Evolutionary conservation across 2,797 vertebrate species (phyloP).

Genomic region (Ataeniobius toweri): DNA sequence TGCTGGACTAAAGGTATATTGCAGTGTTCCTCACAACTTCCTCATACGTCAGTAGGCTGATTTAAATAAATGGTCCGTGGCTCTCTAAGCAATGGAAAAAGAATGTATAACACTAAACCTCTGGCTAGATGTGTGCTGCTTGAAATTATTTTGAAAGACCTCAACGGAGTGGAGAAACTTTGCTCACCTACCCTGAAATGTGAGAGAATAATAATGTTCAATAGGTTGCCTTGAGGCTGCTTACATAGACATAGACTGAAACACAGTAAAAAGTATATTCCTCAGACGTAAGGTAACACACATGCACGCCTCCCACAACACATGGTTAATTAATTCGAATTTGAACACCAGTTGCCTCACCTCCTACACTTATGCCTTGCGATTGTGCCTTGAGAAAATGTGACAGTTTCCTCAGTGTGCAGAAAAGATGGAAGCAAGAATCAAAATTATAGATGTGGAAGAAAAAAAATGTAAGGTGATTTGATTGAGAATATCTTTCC

Average conservation of each 20-base stretch:
- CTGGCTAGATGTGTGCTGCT: constrained; percentile 30
- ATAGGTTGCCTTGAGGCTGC: constrained; percentile 35
- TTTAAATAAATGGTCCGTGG: too few relatives aligned
- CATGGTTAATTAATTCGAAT: constrained; percentile 76
- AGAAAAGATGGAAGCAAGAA: constrained; percentile 20
- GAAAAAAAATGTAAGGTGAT: constrained; percentile 22
- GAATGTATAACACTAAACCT: constrained; percentile 11
- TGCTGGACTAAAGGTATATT: too few relatives aligned
- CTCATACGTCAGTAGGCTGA: too few relatives aligned
- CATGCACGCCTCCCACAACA: constrained; percentile 59
- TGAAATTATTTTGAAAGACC: not conserved
- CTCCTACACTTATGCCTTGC: constrained; percentile 70
- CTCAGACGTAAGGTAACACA: constrained; percentile 34
- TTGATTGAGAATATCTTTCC: constrained; percentile 6
- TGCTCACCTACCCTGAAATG: constrained; percentile 29
- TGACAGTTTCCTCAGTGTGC: constrained; percentile 24
- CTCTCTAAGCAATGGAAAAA: too few relatives aligned
- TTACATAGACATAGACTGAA: constrained; percentile 4
- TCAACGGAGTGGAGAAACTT: not conserved
- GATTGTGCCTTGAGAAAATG: constrained; percentile 55
- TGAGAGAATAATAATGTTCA: constrained; percentile 36
- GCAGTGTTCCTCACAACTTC: too few relatives aligned
- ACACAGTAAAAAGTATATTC: constrained; percentile 17
- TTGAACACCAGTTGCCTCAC: constrained; percentile 69
- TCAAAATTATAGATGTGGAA: constrained; percentile 15